Evolutionary conservation across 2,797 vertebrate species (phyloP).

Genomic region (Thripadectes ignobilis): DNA sequence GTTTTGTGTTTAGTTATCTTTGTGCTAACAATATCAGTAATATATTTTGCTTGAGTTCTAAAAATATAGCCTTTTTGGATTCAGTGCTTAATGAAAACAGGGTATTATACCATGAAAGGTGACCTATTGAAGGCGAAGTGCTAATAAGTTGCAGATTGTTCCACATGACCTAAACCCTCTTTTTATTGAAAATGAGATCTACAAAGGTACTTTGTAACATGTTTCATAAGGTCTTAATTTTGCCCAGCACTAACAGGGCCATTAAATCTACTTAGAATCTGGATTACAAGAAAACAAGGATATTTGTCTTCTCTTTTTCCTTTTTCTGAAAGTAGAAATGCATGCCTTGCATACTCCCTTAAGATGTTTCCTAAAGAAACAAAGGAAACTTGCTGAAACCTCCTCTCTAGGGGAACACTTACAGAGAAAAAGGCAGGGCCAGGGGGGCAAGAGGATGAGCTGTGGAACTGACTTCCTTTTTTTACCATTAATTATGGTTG

Average conservation of each 20-base stretch:
- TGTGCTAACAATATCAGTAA: conserved; percentile 1
- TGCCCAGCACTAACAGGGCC: conserved; percentile 46
- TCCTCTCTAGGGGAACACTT: background rate
- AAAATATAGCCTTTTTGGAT: conserved; percentile 4
- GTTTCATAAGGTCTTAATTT: conserved; percentile 73
- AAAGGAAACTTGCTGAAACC: conserved; percentile 18
- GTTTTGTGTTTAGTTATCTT: conserved; percentile 26
- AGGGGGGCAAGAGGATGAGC: background rate
- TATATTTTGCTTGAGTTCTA: conserved; percentile 27
- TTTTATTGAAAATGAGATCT: conserved; percentile 52
- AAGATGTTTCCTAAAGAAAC: conserved; percentile 45
- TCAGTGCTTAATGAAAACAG: conserved; percentile 55
- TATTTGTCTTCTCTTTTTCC: conserved; percentile 38
- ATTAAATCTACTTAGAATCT: conserved; percentile 67
- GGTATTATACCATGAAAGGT: conserved; percentile 6
- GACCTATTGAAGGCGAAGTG: conserved; percentile 53
- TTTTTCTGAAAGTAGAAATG: conserved; percentile 34
- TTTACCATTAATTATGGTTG: background rate
- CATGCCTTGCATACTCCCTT: background rate
- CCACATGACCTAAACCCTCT: conserved; percentile 45
- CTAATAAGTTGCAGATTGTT: conserved; percentile 66
- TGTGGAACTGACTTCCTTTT: background rate
- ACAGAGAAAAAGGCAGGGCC: background rate
- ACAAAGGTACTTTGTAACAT: conserved; percentile 67
- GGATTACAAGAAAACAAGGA: conserved; percentile 64